These are phyloP conservation scores for Amitus sp. DNA, from an alignment of 2,888 invertebrate species.

Conservation along the genomic window DNA sequence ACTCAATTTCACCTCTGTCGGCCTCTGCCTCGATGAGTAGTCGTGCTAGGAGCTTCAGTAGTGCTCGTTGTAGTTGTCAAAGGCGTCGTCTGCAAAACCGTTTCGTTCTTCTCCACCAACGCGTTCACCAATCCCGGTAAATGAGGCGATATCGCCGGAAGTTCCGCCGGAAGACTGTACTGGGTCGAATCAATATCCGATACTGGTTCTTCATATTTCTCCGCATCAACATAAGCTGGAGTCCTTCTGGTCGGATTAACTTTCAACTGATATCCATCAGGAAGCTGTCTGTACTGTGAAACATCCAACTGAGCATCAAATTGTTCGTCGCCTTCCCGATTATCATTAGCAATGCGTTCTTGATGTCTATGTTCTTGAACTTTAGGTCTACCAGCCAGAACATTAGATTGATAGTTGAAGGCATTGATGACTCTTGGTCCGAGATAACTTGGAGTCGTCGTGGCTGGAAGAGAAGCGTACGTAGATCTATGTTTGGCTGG, in stretches of 20 bases:
- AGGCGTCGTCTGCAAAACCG: constrained; percentile 44
- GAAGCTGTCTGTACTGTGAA: constrained; percentile 30
- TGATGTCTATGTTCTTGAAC: constrained; percentile 36
- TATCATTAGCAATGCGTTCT: constrained; percentile 33
- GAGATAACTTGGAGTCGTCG: constrained; percentile 44
- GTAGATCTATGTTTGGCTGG: constrained; percentile 32
- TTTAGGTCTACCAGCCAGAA: constrained; percentile 44
- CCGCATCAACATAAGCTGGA: constrained; percentile 34
- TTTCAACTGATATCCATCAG: constrained; percentile 40
- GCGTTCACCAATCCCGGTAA: constrained; percentile 73
- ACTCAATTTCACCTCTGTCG: constrained; percentile 48
- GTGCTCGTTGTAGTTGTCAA: constrained; percentile 48
- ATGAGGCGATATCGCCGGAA: constrained; percentile 70
- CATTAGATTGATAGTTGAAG: constrained; percentile 39
- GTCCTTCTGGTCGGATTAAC: constrained; percentile 40
- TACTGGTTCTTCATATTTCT: constrained; percentile 29
- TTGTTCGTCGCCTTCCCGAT: constrained; percentile 39
- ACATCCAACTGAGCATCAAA: constrained; percentile 40
- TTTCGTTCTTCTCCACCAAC: constrained; percentile 67
- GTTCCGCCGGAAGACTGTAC: constrained; percentile 69
- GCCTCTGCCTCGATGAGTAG: constrained; percentile 52
- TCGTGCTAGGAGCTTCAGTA: constrained; percentile 46
- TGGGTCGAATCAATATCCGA: constrained; percentile 62
- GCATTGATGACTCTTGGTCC: constrained; percentile 44
- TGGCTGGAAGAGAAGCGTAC: constrained; percentile 33